Percentiles rank a stretch among this genome's conserved stretches.
Conservation (phyloP, 2,797 vertebrate genomes). For the Esox lucius region DNA sequence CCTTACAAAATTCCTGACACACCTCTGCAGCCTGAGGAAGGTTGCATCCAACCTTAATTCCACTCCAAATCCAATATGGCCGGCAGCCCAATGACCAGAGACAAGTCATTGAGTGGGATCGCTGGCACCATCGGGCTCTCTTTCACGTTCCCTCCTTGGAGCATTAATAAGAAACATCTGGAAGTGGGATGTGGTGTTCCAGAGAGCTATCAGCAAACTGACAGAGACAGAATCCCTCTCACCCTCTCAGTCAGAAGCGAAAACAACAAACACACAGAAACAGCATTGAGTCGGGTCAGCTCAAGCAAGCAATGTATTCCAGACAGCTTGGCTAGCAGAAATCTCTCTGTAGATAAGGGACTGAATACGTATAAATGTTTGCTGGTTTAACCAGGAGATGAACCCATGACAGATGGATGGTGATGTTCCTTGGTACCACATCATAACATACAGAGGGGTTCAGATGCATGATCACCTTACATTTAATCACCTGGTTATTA, state of each 20-base stretch:
- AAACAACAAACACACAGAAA: slow-evolving; percentile 24
- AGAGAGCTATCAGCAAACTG: slow-evolving; percentile 51
- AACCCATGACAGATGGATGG: not conserved
- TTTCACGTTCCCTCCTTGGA: slow-evolving; percentile 47
- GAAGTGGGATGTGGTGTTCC: slow-evolving; percentile 51
- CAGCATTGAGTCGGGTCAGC: slow-evolving; percentile 37
- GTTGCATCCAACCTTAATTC: slow-evolving; percentile 30
- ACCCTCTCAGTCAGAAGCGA: slow-evolving; percentile 32
- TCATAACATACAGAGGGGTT: not conserved
- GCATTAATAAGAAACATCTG: slow-evolving; percentile 67
- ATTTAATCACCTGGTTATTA: not conserved
- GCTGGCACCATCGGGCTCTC: slow-evolving; percentile 48
- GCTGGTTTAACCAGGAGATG: too few species aligned
- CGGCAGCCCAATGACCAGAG: slow-evolving; percentile 37
- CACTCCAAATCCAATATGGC: slow-evolving; percentile 54
- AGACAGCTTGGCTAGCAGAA: slow-evolving; percentile 28
- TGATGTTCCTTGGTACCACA: not conserved
- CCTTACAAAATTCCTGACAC: slow-evolving; percentile 33
- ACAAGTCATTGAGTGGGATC: slow-evolving; percentile 37
- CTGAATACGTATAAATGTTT: not conserved
- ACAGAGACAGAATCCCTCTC: slow-evolving; percentile 20
- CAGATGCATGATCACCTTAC: not conserved
- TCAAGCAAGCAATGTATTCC: slow-evolving; percentile 38
- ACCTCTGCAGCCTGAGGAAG: slow-evolving; percentile 34
- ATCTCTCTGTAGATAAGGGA: slow-evolving; percentile 1